These are phyloP conservation scores for Synergus japonicus DNA, from an alignment of 2,888 invertebrate species.

Conservation along the genomic window DNA sequence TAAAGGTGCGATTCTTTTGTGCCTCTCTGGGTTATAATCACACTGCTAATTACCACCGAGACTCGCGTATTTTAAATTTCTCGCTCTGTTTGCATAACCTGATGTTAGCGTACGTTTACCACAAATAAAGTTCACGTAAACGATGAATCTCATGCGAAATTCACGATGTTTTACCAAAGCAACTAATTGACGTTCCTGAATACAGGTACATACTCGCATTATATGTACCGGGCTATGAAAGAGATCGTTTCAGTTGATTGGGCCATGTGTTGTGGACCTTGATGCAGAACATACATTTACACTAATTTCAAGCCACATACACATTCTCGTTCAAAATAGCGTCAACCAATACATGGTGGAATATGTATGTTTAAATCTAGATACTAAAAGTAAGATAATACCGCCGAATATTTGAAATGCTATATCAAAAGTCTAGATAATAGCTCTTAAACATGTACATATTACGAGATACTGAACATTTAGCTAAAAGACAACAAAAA, in stretches of 20 bases:
- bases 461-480: too few species aligned
- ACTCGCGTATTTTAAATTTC: conserved; percentile 60
- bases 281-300: conserved; percentile 21
- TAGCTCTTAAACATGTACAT: too few species aligned
- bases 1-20: conserved; percentile 5
- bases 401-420: too few species aligned
- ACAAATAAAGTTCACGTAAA: conserved; percentile 64
- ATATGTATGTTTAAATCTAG: too few species aligned
- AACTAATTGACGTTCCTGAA: conserved; percentile 67
- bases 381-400: too few species aligned
- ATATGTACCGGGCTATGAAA: conserved; percentile 43
- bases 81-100: conserved; percentile 48
- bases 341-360: not conserved
- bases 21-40: not conserved
- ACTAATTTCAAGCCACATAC: conserved; percentile 9
- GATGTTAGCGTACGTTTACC: conserved; percentile 42
- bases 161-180: conserved; percentile 68
- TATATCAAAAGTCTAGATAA: too few species aligned
- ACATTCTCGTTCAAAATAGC: not conserved
- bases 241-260: conserved; percentile 57
- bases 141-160: conserved; percentile 68
- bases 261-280: conserved; percentile 31
- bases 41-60: conserved; percentile 69
- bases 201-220: conserved; percentile 53
- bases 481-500: too few species aligned